phyloP scores from a whole-genome alignment of 2,113 vertebrate genomes.

The Microtus richardsoni region DNA sequence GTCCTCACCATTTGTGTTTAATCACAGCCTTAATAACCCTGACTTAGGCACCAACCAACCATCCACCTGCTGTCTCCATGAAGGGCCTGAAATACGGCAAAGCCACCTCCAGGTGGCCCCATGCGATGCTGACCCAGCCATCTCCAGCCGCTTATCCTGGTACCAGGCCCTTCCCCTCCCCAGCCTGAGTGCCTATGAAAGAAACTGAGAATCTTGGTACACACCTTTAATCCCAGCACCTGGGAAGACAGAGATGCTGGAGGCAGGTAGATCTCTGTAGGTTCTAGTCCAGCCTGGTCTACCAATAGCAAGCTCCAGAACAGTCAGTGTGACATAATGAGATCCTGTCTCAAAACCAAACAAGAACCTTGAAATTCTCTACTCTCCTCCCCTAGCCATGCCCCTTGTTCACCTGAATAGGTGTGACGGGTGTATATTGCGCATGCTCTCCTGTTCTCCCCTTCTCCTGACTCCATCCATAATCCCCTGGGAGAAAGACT shows the following conservation, averaged over 20 bases:
- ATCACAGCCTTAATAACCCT: background rate
- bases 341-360: background rate
- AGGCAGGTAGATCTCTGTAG: background rate
- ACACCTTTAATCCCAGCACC: background rate
- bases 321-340: background rate
- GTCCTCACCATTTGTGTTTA: background rate
- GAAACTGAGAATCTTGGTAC: background rate
- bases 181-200: background rate
- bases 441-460: fast-evolving
- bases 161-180: no score
- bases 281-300: background rate
- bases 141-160: no score
- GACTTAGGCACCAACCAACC: no score
- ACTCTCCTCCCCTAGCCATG: fast-evolving
- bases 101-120: background rate
- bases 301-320: background rate
- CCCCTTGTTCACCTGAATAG: background rate
- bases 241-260: background rate
- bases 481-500: fast-evolving
- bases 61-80: background rate
- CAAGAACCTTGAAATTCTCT: background rate
- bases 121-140: background rate
- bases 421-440: fast-evolving
- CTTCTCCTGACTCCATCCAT: background rate
- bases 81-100: background rate